Conservation (phyloP, 2,113 vertebrate species). For the Halichoerus grypus region DNA sequence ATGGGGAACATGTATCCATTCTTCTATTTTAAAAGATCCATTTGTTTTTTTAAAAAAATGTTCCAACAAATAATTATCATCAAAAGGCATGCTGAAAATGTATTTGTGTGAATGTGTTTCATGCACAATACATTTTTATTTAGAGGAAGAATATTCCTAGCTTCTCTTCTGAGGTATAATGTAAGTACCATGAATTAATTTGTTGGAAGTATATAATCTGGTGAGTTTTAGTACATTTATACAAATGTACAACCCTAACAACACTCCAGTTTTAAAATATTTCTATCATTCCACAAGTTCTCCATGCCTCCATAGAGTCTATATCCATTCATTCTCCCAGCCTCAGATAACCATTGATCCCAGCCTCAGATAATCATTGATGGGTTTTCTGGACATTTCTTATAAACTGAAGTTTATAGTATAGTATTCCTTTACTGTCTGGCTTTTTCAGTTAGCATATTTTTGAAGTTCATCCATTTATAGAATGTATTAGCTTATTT, state of each 20-base stretch:
- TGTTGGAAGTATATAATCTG: neutral
- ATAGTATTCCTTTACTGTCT: neutral
- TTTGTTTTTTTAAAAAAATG: neutral
- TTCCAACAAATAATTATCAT: neutral
- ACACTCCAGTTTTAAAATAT: neutral
- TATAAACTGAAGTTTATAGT: neutral
- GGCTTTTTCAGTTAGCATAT: neutral
- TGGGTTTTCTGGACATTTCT: neutral
- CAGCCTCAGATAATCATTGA: neutral
- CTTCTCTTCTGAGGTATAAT: neutral
- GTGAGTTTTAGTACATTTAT: neutral
- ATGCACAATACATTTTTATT: neutral
- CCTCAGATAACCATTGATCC: neutral
- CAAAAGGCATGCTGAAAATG: neutral
- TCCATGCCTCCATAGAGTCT: accelerated
- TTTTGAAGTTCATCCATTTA: neutral
- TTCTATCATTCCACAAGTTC: neutral
- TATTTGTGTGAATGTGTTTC: neutral
- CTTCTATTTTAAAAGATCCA: neutral
- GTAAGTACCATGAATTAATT: neutral
- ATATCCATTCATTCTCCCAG: neutral
- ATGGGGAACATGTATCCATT: neutral
- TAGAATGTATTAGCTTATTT: neutral
- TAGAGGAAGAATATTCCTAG: neutral
- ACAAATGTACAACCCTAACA: neutral